phyloP scores from a whole-genome alignment of 2,888 invertebrate genomes.

The Athripsodes cinereus region DNA sequence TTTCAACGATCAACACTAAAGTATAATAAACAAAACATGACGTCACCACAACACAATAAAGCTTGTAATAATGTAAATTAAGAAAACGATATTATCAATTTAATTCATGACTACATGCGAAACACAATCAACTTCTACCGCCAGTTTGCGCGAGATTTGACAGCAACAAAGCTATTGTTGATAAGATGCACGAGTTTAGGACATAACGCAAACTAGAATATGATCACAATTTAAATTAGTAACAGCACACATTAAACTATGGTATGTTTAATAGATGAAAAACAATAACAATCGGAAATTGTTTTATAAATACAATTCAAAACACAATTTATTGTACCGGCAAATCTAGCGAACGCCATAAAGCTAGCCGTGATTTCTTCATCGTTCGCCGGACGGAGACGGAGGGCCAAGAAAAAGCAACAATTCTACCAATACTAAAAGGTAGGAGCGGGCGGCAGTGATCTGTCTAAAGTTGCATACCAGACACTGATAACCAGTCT shows the following conservation, averaged over 20 bases:
- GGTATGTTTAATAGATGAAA: too few relatives aligned
- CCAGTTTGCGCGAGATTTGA: conserved; percentile 13
- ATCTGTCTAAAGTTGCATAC: conserved; percentile 16
- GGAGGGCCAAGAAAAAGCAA: conserved; percentile 13
- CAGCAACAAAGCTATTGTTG: conserved; percentile 2
- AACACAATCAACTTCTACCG: neutral
- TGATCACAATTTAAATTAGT: neutral
- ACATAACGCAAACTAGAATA: neutral
- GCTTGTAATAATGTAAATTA: neutral
- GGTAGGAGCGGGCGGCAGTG: conserved; percentile 4
- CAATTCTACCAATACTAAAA: conserved; percentile 11
- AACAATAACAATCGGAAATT: too few relatives aligned
- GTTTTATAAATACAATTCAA: neutral
- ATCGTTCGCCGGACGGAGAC: conserved; percentile 3
- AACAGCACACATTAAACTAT: too few relatives aligned
- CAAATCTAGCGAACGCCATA: neutral
- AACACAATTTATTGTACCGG: neutral
- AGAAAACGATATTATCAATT: too few relatives aligned
- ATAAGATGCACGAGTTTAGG: conserved; percentile 3
- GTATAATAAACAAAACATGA: conserved; percentile 7
- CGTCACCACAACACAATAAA: conserved; percentile 8
- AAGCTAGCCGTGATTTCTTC: conserved; percentile 6
- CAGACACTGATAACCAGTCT: conserved; percentile 12
- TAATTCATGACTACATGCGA: too few relatives aligned
- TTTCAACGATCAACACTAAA: neutral